Evolutionary conservation across 2,888 invertebrate species (phyloP), one percentile per base, ranked within the genome.

Genomic region (Diabrotica balteata): DNA sequence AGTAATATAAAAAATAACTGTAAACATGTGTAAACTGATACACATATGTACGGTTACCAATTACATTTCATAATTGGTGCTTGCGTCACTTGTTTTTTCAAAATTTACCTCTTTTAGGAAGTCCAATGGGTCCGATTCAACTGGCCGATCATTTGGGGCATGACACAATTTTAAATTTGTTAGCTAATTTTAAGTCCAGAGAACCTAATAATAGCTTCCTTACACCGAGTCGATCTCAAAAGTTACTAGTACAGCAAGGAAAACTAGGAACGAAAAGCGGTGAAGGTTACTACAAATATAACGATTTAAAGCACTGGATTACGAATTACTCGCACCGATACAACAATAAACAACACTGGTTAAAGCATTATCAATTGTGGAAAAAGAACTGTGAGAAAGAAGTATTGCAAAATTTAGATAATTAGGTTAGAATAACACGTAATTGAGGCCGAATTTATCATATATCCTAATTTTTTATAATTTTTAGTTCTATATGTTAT

Each of bases 341-440:
- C 51, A 64, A 64, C 8, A 58, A 64, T 52, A 64, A 64, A 9
- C 58, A 52, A n/a, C 58, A 64, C n/a, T 64, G 64, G 64, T 7
- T 43, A 58, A 64, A 58, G 9, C 52, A 64, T 7, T 64, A 64
- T 47, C 58, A 58, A 8, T 50, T 64, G 8, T 64, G 64, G 64
- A 57, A 45, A n/a, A 57, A 44, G 49, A 7, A 8, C 4, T 7
- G 10, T 42, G 46, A 47, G 43, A 22, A 46, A 63, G 9, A 49
- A 32, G 42, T 43, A 32, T 32, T 32, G 32, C 32, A 32, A 32
- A 32, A 32, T 32, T 32, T 2, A 32, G 32, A 32, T 32, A 3
- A 32, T 32, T 32, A 32, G 32, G 2, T 32, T 32, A 32, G 32
- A 32, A 32, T 4, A 32, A 32, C 32, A 32, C 32, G 2, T 32